Evolutionary conservation across 2,113 vertebrate species (phyloP).

Genomic region (Chamaetylas fuelleborni): DNA sequence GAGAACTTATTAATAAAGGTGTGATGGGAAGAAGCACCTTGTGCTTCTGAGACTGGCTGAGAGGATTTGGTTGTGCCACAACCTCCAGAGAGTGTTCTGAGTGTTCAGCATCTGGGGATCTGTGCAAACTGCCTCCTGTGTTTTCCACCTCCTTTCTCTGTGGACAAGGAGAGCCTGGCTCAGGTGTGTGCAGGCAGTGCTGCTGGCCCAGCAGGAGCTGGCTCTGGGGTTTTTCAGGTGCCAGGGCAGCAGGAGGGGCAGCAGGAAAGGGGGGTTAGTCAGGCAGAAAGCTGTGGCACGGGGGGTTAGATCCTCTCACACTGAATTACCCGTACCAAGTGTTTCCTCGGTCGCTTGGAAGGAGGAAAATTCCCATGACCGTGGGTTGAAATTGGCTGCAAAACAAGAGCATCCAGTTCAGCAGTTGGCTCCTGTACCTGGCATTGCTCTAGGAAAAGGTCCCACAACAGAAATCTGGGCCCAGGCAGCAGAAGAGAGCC

Average conservation of each 20-base stretch:
- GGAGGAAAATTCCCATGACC: slow-evolving; percentile 78
- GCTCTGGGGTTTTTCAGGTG: not conserved
- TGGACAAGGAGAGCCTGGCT: not conserved
- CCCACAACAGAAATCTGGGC: not conserved
- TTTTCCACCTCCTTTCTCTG: not conserved
- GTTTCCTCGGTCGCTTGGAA: slow-evolving; percentile 72
- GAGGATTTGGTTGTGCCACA: not conserved
- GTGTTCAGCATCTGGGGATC: not conserved
- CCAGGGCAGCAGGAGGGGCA: not conserved
- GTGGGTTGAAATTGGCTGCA: slow-evolving; percentile 76
- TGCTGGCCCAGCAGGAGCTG: not conserved
- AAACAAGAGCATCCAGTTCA: slow-evolving; percentile 55
- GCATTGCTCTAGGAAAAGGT: slow-evolving; percentile 2
- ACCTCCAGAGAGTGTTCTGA: not conserved
- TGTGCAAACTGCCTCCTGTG: not conserved
- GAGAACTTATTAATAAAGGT: not conserved
- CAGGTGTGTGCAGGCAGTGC: not conserved
- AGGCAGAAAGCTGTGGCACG: slow-evolving; percentile 30
- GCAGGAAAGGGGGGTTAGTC: slow-evolving; percentile 30
- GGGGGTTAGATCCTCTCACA: slow-evolving; percentile 70
- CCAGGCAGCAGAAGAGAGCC: not conserved
- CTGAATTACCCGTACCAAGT: slow-evolving; percentile 69
- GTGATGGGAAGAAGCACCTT: not conserved
- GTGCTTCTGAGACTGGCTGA: not conserved
- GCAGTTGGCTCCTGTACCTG: slow-evolving; percentile 4